These are phyloP conservation scores for Aphelenchoides bicaudatus DNA, from an alignment of 2,888 invertebrate genomes.

Conservation along the genomic window DNA sequence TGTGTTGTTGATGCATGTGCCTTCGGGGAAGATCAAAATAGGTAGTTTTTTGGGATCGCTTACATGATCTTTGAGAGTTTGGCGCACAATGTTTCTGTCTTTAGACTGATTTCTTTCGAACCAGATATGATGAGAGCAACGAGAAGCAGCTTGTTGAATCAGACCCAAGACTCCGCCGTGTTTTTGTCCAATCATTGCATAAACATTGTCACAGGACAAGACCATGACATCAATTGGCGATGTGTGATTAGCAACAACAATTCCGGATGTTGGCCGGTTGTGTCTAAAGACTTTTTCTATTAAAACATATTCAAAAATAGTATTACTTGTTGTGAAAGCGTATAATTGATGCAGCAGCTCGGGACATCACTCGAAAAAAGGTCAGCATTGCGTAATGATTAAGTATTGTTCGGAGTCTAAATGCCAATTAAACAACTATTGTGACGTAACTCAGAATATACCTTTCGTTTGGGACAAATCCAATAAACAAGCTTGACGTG, in stretches of 20 bases:
- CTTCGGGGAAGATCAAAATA: conserved; percentile 96
- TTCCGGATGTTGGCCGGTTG: conserved; percentile 74
- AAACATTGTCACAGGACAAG: conserved; percentile 79
- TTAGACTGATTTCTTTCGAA: conserved; percentile 92
- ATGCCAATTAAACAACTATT: background rate
- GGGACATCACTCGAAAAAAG: conserved; percentile 74
- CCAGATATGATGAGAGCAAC: conserved; percentile 96
- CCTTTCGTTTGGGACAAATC: conserved; percentile 68
- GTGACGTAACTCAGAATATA: background rate
- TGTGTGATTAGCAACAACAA: conserved; percentile 95
- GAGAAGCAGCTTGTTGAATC: conserved; percentile 64
- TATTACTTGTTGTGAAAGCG: conserved; percentile 63
- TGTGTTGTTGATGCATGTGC: conserved; percentile 98
- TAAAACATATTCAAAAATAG: no score
- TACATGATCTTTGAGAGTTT: conserved; percentile 72
- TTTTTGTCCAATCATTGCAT: conserved; percentile 90
- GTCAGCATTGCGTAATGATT: conserved; percentile 68
- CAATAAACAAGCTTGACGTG: conserved; percentile 69
- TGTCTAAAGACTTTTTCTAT: conserved; percentile 67
- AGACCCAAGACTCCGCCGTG: conserved; percentile 86
- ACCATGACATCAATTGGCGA: conserved; percentile 84
- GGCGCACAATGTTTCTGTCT: conserved; percentile 83
- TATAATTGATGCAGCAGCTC: conserved; percentile 71
- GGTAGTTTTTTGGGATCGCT: conserved; percentile 88
- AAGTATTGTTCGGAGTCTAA: background rate